These are phyloP conservation scores for Opisthocomus hoazin DNA, from an alignment of 2,113 vertebrate species.

Conservation along the genomic window DNA sequence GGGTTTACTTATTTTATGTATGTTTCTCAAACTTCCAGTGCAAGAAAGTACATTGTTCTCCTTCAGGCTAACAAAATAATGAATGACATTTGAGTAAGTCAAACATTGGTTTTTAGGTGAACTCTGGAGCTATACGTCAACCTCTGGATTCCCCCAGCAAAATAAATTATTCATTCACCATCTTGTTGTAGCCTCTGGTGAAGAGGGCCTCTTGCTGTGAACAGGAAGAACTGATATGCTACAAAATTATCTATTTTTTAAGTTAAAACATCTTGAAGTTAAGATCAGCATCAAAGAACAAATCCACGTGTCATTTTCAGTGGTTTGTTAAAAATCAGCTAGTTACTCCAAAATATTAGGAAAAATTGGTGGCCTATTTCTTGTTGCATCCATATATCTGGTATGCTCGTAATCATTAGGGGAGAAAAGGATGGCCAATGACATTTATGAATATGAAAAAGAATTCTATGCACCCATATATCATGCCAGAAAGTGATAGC, in stretches of 20 bases:
- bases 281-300: not conserved
- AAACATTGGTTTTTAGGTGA: slow-evolving; percentile 27
- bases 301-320: not conserved
- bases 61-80: slow-evolving; percentile 14
- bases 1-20: not conserved
- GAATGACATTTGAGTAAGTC: slow-evolving; percentile 20
- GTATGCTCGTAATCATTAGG: not conserved
- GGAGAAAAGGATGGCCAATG: not conserved
- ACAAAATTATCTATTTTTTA: not conserved
- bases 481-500: not conserved
- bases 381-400: not conserved
- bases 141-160: not conserved
- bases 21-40: not conserved
- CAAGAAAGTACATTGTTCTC: not conserved
- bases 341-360: not conserved
- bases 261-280: not conserved
- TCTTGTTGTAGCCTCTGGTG: not conserved
- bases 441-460: not conserved
- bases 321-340: not conserved
- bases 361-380: not conserved
- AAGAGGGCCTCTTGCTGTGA: not conserved
- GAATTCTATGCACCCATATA: not conserved
- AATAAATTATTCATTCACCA: not conserved
- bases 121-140: slow-evolving; percentile 2
- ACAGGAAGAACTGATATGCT: not conserved